These are phyloP conservation scores for Crossaster papposus DNA, from an alignment of 53 echinoderm and acorn worm species.

Conservation along the genomic window DNA sequence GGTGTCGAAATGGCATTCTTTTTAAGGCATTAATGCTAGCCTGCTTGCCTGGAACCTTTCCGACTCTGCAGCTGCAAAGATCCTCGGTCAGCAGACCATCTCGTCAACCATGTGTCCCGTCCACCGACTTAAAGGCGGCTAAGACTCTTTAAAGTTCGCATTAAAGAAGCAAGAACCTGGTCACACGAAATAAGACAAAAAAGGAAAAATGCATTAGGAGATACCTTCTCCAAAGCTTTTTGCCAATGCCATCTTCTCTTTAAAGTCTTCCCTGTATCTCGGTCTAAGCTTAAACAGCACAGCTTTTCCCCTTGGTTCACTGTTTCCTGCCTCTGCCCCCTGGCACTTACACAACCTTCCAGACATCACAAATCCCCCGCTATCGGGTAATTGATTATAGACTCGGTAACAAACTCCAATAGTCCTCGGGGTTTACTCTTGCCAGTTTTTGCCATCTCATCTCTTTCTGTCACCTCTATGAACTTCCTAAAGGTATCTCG, in stretches of 20 bases:
- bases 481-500: background rate
- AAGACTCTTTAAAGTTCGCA: no score
- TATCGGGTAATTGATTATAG: background rate
- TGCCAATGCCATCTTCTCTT: background rate
- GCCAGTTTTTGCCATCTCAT: background rate
- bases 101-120: no score
- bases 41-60: background rate
- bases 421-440: background rate
- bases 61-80: background rate
- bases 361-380: background rate
- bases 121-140: no score
- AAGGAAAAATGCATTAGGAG: no score
- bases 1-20: no score
- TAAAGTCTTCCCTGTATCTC: background rate
- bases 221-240: background rate
- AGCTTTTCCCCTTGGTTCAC: background rate
- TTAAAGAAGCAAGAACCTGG: no score
- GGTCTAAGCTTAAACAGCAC: background rate
- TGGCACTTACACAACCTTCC: background rate
- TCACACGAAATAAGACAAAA: no score
- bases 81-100: no score
- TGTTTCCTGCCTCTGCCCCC: background rate
- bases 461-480: background rate
- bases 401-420: background rate
- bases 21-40: no score